Evolutionary conservation across 1,140 invertebrate genomes (phyloP).

Genomic region (Dolichoris vasculosae): DNA sequence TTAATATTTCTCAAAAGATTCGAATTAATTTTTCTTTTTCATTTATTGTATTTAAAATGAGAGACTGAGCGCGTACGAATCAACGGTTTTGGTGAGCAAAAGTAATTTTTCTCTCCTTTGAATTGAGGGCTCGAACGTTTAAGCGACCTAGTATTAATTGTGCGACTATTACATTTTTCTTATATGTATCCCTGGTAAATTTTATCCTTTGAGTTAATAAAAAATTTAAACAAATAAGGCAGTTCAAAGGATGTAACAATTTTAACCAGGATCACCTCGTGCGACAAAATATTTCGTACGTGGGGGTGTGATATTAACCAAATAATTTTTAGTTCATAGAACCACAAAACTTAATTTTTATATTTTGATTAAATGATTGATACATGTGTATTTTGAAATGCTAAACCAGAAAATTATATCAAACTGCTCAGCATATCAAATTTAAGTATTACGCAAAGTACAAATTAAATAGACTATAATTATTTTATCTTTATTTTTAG

Average conservation of each 20-base stretch:
- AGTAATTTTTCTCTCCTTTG: neutral
- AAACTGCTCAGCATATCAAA: neutral
- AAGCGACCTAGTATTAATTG: slow-evolving; percentile 48
- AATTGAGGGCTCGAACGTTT: slow-evolving; percentile 34
- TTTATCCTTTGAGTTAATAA: neutral
- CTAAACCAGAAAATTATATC: neutral
- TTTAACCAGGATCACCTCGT: slow-evolving; percentile 31
- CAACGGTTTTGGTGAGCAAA: neutral
- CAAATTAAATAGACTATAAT: slow-evolving; percentile 11
- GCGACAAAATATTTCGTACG: slow-evolving; percentile 14
- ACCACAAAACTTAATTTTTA: neutral
- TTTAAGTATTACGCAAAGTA: slow-evolving; percentile 11
- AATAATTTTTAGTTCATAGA: slow-evolving; percentile 49
- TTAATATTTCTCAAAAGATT: slow-evolving; percentile 28
- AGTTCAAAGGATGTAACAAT: slow-evolving; percentile 9
- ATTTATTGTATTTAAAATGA: slow-evolving; percentile 41
- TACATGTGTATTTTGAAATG: neutral
- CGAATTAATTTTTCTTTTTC: slow-evolving; percentile 40
- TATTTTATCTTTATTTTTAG: neutral
- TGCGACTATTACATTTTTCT: slow-evolving; percentile 42
- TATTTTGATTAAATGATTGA: neutral
- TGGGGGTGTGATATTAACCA: slow-evolving; percentile 52
- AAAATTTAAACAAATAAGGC: neutral
- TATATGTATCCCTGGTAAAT: slow-evolving; percentile 13
- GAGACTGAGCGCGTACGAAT: slow-evolving; percentile 48